Evolutionary conservation across 2,797 vertebrate genomes (phyloP).

Genomic region (Micrastur ruficollis): DNA sequence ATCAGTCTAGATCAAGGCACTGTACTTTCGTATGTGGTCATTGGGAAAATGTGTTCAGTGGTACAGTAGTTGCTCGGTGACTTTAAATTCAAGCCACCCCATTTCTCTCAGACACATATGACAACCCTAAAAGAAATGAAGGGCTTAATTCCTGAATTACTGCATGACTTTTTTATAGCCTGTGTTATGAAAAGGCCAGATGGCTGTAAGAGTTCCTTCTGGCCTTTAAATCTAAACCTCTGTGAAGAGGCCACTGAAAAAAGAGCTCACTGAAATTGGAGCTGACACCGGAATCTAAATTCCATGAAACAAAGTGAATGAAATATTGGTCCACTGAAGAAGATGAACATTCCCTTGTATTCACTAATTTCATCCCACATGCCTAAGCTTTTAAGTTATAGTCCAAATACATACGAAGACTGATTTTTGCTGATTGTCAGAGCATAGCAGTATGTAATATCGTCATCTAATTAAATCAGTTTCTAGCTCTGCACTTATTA

Average conservation of each 20-base stretch:
- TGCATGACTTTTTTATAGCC: neutral
- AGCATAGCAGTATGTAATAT: neutral
- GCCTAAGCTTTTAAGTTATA: neutral
- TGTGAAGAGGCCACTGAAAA: neutral
- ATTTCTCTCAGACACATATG: neutral
- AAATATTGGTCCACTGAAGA: neutral
- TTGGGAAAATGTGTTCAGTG: neutral
- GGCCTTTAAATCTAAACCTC: conserved; percentile 6
- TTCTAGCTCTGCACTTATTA: neutral
- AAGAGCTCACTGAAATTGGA: neutral
- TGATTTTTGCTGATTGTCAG: neutral
- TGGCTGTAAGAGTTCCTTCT: neutral
- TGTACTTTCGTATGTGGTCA: neutral
- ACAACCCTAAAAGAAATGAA: neutral
- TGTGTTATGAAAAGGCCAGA: conserved; percentile 3
- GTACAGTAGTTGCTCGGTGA: neutral
- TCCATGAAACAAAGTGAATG: neutral
- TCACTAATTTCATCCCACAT: neutral
- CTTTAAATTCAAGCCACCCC: neutral
- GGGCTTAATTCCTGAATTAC: neutral
- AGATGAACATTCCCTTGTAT: neutral
- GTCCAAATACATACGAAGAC: neutral
- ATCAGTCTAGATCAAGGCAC: neutral
- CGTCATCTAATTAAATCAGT: neutral
- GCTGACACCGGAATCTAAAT: neutral